Evolutionary conservation across 1,140 invertebrate genomes (phyloP).

Genomic region (Plutomurus gul): DNA sequence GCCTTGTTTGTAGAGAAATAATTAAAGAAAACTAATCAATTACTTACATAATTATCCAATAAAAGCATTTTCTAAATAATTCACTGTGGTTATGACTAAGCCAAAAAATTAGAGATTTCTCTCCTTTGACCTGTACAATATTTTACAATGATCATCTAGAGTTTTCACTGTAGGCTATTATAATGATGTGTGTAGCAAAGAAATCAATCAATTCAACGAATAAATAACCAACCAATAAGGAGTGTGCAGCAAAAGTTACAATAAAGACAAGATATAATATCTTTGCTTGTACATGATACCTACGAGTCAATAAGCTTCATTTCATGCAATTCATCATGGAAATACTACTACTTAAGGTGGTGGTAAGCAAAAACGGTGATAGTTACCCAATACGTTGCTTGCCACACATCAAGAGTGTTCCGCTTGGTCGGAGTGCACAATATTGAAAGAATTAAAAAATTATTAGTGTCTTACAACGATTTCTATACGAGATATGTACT

Average conservation of each 20-base stretch:
- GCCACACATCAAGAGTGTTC: no score
- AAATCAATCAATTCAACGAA: slow-evolving; percentile 23
- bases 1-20: not conserved
- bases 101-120: slow-evolving; percentile 5
- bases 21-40: not conserved
- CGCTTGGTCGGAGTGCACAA: no score
- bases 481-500: no score
- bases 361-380: no score
- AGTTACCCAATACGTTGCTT: no score
- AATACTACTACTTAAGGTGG: no score
- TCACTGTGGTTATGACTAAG: not conserved
- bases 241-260: slow-evolving; percentile 23
- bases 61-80: slow-evolving; percentile 2
- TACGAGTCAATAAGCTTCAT: no score
- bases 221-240: slow-evolving; percentile 2
- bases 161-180: not conserved
- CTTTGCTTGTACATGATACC: not conserved
- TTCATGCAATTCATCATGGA: no score
- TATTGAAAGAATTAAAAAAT: no score
- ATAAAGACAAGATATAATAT: slow-evolving; percentile 11
- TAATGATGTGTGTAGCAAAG: not conserved
- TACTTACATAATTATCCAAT: not conserved
- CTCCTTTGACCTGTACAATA: not conserved
- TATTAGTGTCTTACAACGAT: no score
- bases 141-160: slow-evolving; percentile 7